Evolutionary conservation across 2,797 vertebrate genomes (phyloP), one percentile per base, ranked within the genome.

Genomic region (Urocyon cinereoargenteus): DNA sequence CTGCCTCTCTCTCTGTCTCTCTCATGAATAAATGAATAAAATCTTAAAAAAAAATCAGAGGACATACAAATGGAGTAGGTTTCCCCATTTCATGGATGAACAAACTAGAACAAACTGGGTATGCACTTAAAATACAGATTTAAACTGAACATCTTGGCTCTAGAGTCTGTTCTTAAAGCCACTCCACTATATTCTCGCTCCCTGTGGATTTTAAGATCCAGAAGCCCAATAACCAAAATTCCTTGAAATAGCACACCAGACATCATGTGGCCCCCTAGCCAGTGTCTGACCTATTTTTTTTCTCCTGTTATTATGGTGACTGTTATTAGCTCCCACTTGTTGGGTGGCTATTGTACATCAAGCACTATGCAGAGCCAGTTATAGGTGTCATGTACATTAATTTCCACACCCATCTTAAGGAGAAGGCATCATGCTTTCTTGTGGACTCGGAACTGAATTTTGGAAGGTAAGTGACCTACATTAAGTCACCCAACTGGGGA

Each of bases 381-480:
- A 26, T 22, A 15, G 70, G 70, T 26, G 2, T 45, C 3, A 2
- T 45, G 36, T 45, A 15, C 14, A 8, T 45, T 70, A 36, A 36
- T 21, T 26, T 13, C 13, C 70, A 73, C 13, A 2, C 6, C 12
- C 36, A 45, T 45, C 64, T 68, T 8, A 26, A 3, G 36, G 22
- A 45, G 22, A 73, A 45, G 36, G 36, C 36, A 26, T 73, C 36
- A 40, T 26, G 22, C 70, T 72, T 49, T 26, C 26, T 22, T 2
- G 0, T 59, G 36, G 34, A 34, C 26, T 5, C 12, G 26, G 70
- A 26, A 59, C 28, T 13, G 21, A 45, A 24, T 13, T 21, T 45
- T 9, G 6, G 31, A 72, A 31, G 2, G 12, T 26, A 49, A 2
- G 21, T 49, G 28, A 34, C 10, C 3, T 3, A 5, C 7, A 1